Percentiles rank a stretch among this genome's conserved stretches.
These are phyloP conservation scores for Penaeus monodon DNA, from an alignment of 2,888 invertebrate species.

Conservation along the genomic window DNA sequence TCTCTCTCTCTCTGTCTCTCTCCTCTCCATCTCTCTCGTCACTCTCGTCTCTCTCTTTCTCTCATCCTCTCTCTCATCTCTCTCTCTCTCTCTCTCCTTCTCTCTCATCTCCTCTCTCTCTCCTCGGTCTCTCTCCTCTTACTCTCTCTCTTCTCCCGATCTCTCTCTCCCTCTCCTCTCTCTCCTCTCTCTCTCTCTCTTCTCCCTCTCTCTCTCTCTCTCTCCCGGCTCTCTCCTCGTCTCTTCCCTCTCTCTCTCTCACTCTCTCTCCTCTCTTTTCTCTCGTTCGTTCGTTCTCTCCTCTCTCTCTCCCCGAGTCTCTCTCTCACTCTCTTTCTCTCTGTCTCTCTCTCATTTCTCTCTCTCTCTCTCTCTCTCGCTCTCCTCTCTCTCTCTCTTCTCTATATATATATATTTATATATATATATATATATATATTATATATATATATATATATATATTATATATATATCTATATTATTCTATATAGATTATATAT, in stretches of 20 bases:
- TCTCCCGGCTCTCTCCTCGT: not conserved
- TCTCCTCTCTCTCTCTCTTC: no score
- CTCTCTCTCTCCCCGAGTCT: not conserved
- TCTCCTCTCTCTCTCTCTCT: not conserved
- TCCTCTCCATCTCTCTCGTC: not conserved
- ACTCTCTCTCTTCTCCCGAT: no score
- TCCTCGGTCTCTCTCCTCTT: no score
- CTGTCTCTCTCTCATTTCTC: fast-evolving
- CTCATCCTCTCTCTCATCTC: no score
- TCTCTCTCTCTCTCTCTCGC: not conserved
- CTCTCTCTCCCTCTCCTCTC: not conserved
- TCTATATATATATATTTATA: not conserved
- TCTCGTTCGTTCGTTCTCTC: not conserved
- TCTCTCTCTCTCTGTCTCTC: not conserved
- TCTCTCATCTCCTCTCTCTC: no score
- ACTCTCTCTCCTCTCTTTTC: not conserved
- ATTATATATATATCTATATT: no score
- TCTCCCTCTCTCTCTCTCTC: not conserved
- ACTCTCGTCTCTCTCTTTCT: no score
- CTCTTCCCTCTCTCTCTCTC: constrained; percentile 1
- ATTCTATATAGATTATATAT: no score
- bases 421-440: not conserved
- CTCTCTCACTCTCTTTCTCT: no score
- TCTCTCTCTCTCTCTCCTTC: no score
- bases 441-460: no score